A percentile compares a stretch with the other conserved stretches of the same genome.
Conservation (phyloP, 1,140 invertebrate genomes). For the Papilio aristodemus region DNA sequence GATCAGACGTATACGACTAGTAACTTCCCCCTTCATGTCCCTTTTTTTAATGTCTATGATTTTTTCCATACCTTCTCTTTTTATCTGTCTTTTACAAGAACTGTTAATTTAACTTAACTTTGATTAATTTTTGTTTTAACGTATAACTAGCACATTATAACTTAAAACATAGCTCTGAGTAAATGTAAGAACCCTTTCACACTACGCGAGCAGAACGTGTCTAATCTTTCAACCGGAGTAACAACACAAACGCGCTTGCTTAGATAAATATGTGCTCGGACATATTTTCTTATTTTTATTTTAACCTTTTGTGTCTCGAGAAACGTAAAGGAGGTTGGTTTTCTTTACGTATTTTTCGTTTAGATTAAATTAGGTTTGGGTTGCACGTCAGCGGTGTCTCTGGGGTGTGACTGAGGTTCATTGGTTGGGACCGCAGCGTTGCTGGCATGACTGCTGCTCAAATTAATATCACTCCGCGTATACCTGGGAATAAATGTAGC, state of each 20-base stretch:
- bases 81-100: too few species aligned
- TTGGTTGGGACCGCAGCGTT: slow-evolving; percentile 11
- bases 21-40: too few species aligned
- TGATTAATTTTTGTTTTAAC: too few species aligned
- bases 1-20: too few species aligned
- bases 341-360: slow-evolving; percentile 1
- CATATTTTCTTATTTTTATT: slow-evolving; percentile 21
- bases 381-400: neutral
- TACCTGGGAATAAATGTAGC: slow-evolving; percentile 1
- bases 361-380: slow-evolving; percentile 16
- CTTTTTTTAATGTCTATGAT: too few species aligned
- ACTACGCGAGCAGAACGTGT: neutral
- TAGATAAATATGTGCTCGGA: slow-evolving; percentile 6
- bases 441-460: too few species aligned
- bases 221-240: neutral
- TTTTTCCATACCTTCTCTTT: too few species aligned
- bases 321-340: neutral
- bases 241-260: neutral
- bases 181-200: neutral
- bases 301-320: slow-evolving; percentile 3
- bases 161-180: neutral
- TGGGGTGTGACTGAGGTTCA: slow-evolving; percentile 22
- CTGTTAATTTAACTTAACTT: too few species aligned
- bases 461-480: slow-evolving; percentile 16
- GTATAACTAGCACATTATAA: neutral